Percentiles rank a stretch among this genome's conserved stretches.
These are phyloP conservation scores for Plotosus lineatus DNA, from an alignment of 2,113 vertebrate genomes.

Conservation along the genomic window DNA sequence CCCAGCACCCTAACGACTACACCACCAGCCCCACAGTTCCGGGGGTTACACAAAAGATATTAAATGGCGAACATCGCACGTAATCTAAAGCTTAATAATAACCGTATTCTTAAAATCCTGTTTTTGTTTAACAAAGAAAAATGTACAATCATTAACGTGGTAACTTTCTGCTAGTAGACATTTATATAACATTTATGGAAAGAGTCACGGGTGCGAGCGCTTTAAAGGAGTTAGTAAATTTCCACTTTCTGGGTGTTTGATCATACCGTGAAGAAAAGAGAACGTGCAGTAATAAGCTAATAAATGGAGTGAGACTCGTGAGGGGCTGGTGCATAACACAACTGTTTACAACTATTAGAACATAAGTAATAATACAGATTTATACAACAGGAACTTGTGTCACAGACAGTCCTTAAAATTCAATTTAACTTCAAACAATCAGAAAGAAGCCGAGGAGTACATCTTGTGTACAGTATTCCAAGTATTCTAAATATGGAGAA, in stretches of 20 bases:
- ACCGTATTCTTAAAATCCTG: background rate
- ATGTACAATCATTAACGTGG: background rate
- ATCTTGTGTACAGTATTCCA: background rate
- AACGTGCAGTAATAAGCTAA: too few species aligned
- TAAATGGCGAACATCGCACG: background rate
- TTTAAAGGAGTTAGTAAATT: background rate
- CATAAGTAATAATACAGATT: background rate
- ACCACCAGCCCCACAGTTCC: too few species aligned
- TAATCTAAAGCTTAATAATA: background rate
- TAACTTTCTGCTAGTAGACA: background rate
- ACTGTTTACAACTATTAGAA: background rate
- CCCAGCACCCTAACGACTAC: too few species aligned
- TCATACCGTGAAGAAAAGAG: background rate
- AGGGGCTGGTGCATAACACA: background rate
- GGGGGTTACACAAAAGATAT: background rate
- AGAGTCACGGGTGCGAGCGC: background rate
- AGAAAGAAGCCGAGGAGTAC: background rate
- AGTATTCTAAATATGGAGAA: background rate
- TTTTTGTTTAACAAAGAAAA: background rate
- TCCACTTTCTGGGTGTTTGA: background rate
- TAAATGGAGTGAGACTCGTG: background rate
- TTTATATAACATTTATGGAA: background rate
- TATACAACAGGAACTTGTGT: too few species aligned
- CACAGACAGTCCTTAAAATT: background rate
- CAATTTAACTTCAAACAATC: background rate